Base-by-base conservation (phyloP, 2,797 vertebrate genomes). In the Stomatorhinus walkeri region DNA sequence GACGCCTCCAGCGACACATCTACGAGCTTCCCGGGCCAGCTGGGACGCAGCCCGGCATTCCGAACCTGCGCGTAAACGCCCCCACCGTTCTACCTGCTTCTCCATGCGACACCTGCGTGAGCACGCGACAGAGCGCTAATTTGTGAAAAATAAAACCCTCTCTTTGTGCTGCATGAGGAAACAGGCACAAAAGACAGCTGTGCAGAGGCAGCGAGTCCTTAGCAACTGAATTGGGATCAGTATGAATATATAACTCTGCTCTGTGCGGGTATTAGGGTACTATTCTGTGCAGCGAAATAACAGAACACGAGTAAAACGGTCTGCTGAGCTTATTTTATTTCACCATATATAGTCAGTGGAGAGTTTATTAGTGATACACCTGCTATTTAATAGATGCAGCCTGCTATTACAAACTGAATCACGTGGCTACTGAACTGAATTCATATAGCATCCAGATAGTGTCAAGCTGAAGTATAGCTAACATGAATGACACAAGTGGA, bases 141-240 rank as follows among this genome's bases (percentile, higher is more conserved):
- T 93, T 92, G 90, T 72, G 91, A 93, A 93, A 89, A 94, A 91
- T 49, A 88, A 92, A 94, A 90, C 92, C 90, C 81, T 87, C 88
- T 91, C 90, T 93, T 89, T 91, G 90, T 90, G 76, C 88, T 87
- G 76, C 64, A 90, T n/a, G 89, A 92, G 90, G 90, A 92, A 90
- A 43, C 88, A 22, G 90, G 88, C 88, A 94, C 91, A 94, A 94
- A 91, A 89, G 93, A 91, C 91, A 93, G 91, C 91, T 72, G 91
- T 92, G 91, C 93, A 49, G 90, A 87, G 88, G 88, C 89, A 88
- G 85, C 87, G 61, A 79, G 79, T 90, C 89, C 89, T 81, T 81
- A n/a, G 36, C 76, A 81, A 28, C 81, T 28, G 81, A 48, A 9
- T 24, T 51, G n/a, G 81, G 48, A 48, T 85, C 48, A 24, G n/a